Evolutionary conservation across 2,113 vertebrate genomes (phyloP).

Genomic region (Egretta garzetta): DNA sequence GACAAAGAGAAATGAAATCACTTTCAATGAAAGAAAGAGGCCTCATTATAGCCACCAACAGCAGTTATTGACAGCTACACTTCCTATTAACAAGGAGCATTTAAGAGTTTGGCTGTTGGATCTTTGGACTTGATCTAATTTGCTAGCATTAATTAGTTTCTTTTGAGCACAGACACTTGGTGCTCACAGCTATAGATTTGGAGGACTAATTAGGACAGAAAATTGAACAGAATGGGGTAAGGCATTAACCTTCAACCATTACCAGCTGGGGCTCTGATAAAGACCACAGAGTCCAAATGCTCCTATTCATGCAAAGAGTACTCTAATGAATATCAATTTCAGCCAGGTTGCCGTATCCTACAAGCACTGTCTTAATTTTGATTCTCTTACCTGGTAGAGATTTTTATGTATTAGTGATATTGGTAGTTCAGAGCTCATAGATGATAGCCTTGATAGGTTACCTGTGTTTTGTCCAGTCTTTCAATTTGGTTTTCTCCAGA

Average conservation of each 20-base stretch:
- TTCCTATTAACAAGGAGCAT: slow-evolving; percentile 87
- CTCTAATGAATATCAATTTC: slow-evolving; percentile 86
- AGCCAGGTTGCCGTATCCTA: slow-evolving; percentile 74
- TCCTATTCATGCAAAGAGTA: slow-evolving; percentile 85
- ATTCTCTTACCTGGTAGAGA: slow-evolving; percentile 59
- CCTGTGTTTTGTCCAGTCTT: slow-evolving; percentile 37
- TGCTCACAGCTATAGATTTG: slow-evolving; percentile 89
- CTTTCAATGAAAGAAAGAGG: slow-evolving; percentile 88
- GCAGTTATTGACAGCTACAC: slow-evolving; percentile 89
- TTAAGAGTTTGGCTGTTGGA: slow-evolving; percentile 89
- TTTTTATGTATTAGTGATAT: background rate
- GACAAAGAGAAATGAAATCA: slow-evolving; percentile 92
- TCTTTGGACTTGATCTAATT: slow-evolving; percentile 96
- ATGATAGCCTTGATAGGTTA: background rate
- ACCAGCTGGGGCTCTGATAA: slow-evolving; percentile 93
- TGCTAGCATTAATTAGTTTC: slow-evolving; percentile 94
- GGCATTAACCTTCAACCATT: slow-evolving; percentile 86
- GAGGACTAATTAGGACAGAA: slow-evolving; percentile 89
- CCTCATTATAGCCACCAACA: slow-evolving; percentile 87
- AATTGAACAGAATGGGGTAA: slow-evolving; percentile 87
- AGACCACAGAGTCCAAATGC: slow-evolving; percentile 86
- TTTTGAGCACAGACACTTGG: slow-evolving; percentile 87
- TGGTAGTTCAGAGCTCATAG: background rate
- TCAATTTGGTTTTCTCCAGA: background rate
- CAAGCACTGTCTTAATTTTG: slow-evolving; percentile 56